Conservation (phyloP, 2,113 vertebrate species). For the Burhinus oedicnemus region DNA sequence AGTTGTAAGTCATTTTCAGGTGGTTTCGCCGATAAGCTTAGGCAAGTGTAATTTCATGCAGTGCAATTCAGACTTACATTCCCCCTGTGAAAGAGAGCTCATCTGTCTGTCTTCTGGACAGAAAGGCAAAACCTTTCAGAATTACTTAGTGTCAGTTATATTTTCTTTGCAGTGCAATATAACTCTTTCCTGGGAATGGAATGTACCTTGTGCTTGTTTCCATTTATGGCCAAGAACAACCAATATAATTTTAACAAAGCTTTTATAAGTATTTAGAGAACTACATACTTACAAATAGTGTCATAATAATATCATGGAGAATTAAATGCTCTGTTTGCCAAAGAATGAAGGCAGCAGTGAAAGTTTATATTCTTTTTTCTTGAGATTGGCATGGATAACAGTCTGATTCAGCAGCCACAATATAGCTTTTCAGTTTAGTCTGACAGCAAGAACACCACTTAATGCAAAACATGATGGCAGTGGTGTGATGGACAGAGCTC, state of each 20-base stretch:
- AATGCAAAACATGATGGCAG: neutral
- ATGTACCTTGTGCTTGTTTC: neutral
- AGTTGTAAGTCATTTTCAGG: constrained; percentile 55
- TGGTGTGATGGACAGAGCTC: neutral
- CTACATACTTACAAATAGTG: rapidly evolving
- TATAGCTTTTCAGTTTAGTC: neutral
- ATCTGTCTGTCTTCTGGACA: constrained; percentile 33
- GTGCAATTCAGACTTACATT: constrained; percentile 26
- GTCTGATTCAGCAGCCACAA: neutral
- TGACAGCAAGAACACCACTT: neutral
- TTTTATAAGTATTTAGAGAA: neutral
- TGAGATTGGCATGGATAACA: neutral
- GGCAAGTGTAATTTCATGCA: constrained; percentile 42
- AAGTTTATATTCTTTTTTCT: neutral
- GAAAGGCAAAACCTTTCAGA: constrained; percentile 39
- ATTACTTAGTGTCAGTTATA: constrained; percentile 21
- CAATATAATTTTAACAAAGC: neutral
- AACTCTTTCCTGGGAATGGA: neutral
- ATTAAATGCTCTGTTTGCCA: neutral
- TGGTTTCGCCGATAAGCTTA: constrained; percentile 38
- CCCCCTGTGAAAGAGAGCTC: constrained; percentile 6
- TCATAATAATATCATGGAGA: neutral
- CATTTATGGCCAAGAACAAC: neutral
- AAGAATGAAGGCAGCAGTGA: neutral
- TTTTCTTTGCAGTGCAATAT: neutral